Conservation (phyloP, 2,797 vertebrate genomes). For the Chaetophractus vellerosus region DNA sequence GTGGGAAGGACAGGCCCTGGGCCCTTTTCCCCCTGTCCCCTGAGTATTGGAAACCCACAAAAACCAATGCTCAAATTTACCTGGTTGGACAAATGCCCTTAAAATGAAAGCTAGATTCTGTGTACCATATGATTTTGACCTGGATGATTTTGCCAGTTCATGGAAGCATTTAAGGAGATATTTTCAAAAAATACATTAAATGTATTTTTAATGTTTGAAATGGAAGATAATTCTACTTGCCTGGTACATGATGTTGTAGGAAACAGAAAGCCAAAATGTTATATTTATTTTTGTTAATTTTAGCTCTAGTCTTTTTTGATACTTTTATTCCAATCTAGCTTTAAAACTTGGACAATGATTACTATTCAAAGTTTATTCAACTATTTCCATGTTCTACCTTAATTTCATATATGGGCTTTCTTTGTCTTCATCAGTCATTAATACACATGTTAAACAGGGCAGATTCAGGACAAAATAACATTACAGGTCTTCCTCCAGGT, state of each 20-base stretch:
- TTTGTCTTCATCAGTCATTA: not conserved
- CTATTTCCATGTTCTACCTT: not conserved
- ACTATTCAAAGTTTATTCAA: not conserved
- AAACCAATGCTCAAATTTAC: not conserved
- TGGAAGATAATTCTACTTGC: not conserved
- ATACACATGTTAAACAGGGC: not conserved
- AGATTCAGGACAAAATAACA: not conserved
- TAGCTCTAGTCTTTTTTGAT: not conserved
- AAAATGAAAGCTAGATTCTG: not conserved
- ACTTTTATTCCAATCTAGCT: not conserved
- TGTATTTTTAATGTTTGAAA: not conserved
- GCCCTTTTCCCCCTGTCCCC: not conserved
- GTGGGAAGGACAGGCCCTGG: not conserved
- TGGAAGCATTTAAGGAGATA: constrained; percentile 10
- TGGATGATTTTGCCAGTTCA: not conserved
- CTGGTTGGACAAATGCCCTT: not conserved
- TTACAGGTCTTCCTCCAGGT: not conserved
- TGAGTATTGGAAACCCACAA: not conserved
- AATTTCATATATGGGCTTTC: constrained; percentile 6
- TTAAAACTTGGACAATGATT: not conserved
- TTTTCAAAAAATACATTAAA: not conserved
- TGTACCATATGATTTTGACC: not conserved
- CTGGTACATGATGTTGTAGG: not conserved
- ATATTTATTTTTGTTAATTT: constrained; percentile 39
- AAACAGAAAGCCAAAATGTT: constrained; percentile 30